phyloP scores from a whole-genome alignment of 2,888 invertebrate species.

The Oscheius sp. region DNA sequence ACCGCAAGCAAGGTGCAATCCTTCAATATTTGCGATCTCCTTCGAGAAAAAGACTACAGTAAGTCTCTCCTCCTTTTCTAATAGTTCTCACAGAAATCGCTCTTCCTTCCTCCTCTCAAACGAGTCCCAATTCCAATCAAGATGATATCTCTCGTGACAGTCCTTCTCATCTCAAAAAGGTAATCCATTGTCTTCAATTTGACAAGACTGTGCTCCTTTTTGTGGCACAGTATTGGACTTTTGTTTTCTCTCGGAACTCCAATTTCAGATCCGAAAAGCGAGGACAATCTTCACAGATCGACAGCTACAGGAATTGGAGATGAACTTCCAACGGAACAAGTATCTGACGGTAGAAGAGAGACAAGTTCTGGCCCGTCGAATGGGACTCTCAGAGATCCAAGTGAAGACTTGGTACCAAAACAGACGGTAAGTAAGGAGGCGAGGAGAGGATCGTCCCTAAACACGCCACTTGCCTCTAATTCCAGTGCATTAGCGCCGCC shows the following conservation, averaged over 20 bases:
- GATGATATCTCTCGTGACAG: background rate
- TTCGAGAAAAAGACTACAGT: too few relatives aligned
- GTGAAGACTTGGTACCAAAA: slow-evolving; percentile 99
- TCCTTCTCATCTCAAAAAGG: background rate
- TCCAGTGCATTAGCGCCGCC: slow-evolving; percentile 26
- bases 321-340: slow-evolving; percentile 65
- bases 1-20: too few relatives aligned
- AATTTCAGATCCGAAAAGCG: slow-evolving; percentile 70
- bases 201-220: too few relatives aligned
- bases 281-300: slow-evolving; percentile 91
- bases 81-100: background rate
- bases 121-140: background rate
- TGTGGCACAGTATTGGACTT: too few relatives aligned
- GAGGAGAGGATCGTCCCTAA: slow-evolving; percentile 26
- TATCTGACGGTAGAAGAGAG: slow-evolving; percentile 75
- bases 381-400: slow-evolving; percentile 96
- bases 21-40: too few relatives aligned
- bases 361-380: slow-evolving; percentile 89
- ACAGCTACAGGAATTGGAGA: slow-evolving; percentile 70
- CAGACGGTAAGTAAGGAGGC: slow-evolving; percentile 80
- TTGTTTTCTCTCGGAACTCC: slow-evolving; percentile 21
- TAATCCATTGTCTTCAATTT: too few relatives aligned
- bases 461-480: slow-evolving; percentile 32
- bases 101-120: background rate
- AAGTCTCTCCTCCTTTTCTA: background rate